Evolutionary conservation across 1,140 invertebrate species (phyloP), one percentile per base, ranked within the genome.

Genomic region (Xylocopa sonorina): DNA sequence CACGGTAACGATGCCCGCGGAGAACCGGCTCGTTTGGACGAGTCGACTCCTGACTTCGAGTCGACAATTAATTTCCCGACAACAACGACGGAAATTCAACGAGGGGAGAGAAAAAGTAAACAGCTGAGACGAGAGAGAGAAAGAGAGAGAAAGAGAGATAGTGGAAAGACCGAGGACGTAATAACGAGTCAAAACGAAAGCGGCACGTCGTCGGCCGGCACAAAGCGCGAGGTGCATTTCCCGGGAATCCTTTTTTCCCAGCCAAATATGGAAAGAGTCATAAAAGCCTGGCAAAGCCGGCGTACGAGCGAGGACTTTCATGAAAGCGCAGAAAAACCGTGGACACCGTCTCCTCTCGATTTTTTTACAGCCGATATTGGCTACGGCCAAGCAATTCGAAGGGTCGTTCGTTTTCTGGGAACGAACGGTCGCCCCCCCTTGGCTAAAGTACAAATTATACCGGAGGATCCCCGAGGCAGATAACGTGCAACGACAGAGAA

Each of bases 361-460:
- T 90, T 73, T 88, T 89, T 90, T 87, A 86, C 60, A 64, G 34
- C 77, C 76, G 67, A 78, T 86, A 75, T 83, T 84, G 69, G 24
- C 57, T 62, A 63, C n/a, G 46, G 24, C 55, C 64, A n/a, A 74
- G 27, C 63, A 53, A 74, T 80, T 74, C 82, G 77, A 87, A 81
- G 58, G 71, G 67, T 66, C 78, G 24, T 86, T 43, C 46, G 62
- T 84, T 84, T 80, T 85, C 62, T 53, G 27, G 51, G 77, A 78
- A 84, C 60, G 76, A 69, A 87, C 79, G 62, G 69, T 34, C 64
- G 60, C 48, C 53, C 78, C 53, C 78, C 69, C n/a, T 74, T 62
- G 80, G 73, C 76, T 68, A 83, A 89, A 89, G 85, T 86, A 88
- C 81, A 85, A 89, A 88, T 88, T 89, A 82, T 71, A 82, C 51